phyloP scores from a whole-genome alignment of 2,113 vertebrate genomes.

The Brachionichthys hirsutus region DNA sequence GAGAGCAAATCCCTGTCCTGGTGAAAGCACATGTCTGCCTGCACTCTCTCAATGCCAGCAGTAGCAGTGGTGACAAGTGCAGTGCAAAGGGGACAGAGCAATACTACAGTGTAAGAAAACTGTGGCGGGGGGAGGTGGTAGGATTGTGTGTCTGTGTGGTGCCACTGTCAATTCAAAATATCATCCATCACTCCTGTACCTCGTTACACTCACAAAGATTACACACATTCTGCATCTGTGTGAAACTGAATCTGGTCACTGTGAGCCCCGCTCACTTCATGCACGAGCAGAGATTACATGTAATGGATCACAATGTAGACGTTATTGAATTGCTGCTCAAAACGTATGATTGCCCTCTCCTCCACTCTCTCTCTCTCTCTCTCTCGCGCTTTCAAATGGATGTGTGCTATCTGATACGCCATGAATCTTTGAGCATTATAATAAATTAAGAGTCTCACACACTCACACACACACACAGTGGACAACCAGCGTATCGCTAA shows the following conservation, averaged over 20 bases:
- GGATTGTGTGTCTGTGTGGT: constrained; percentile 22
- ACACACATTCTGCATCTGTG: constrained; percentile 10
- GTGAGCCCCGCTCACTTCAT: constrained; percentile 14
- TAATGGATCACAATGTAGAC: constrained; percentile 26
- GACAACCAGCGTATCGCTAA: constrained; percentile 59
- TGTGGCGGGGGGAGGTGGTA: not conserved
- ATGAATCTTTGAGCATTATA: constrained; percentile 36
- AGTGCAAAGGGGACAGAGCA: not conserved
- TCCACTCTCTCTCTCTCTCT: constrained; percentile 7
- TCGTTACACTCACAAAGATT: constrained; percentile 26
- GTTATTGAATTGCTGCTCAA: constrained; percentile 25
- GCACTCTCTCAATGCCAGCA: not conserved
- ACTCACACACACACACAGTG: constrained; percentile 27
- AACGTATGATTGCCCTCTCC: not conserved
- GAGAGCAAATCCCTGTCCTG: not conserved
- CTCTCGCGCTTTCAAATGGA: constrained; percentile 23
- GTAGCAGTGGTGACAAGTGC: not conserved
- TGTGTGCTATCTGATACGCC: constrained; percentile 22
- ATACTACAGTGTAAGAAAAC: constrained; percentile 6
- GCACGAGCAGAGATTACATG: not conserved
- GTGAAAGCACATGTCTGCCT: constrained; percentile 2
- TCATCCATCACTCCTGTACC: constrained; percentile 58
- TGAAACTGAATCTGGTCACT: constrained; percentile 12
- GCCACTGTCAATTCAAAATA: constrained; percentile 53
- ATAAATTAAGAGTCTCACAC: constrained; percentile 45